Evolutionary conservation across 1,140 invertebrate species (phyloP).

Genomic region (Belonocnema kinseyi): DNA sequence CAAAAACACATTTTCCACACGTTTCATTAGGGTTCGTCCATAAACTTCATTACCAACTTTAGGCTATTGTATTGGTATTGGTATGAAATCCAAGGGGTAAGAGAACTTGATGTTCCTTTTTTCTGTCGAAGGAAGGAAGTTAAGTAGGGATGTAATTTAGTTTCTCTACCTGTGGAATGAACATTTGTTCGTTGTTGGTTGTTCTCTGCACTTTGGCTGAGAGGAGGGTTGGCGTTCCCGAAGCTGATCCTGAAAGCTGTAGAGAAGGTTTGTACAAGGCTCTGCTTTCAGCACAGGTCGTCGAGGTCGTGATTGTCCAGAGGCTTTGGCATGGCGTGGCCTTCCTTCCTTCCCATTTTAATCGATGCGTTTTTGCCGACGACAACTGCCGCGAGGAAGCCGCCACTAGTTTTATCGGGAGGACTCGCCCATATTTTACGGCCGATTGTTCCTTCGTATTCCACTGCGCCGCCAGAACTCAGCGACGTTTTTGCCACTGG

Average conservation of each 20-base stretch:
- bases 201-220: conserved; percentile 21
- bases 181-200: not conserved
- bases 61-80: too few relatives aligned
- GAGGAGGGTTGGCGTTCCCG: conserved; percentile 13
- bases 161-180: not conserved
- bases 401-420: conserved; percentile 68
- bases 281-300: conserved; percentile 71
- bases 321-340: conserved; percentile 56
- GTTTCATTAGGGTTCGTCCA: too few relatives aligned
- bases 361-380: conserved; percentile 69
- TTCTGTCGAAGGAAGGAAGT: too few relatives aligned
- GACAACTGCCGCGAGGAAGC: conserved; percentile 62
- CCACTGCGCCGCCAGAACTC: conserved; percentile 46
- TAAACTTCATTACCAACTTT: too few relatives aligned
- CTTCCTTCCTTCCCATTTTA: conserved; percentile 61
- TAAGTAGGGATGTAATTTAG: not conserved
- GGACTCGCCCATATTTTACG: conserved; percentile 62
- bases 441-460: conserved; percentile 62
- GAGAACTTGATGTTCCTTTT: too few relatives aligned
- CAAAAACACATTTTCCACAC: too few relatives aligned
- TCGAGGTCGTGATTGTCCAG: conserved; percentile 68
- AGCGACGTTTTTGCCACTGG: conserved; percentile 58
- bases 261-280: conserved; percentile 67
- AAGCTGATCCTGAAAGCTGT: conserved; percentile 13
- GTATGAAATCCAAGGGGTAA: too few relatives aligned